These are phyloP conservation scores for Lasioglossum oenotherae DNA, from an alignment of 2,888 invertebrate genomes.

Conservation along the genomic window DNA sequence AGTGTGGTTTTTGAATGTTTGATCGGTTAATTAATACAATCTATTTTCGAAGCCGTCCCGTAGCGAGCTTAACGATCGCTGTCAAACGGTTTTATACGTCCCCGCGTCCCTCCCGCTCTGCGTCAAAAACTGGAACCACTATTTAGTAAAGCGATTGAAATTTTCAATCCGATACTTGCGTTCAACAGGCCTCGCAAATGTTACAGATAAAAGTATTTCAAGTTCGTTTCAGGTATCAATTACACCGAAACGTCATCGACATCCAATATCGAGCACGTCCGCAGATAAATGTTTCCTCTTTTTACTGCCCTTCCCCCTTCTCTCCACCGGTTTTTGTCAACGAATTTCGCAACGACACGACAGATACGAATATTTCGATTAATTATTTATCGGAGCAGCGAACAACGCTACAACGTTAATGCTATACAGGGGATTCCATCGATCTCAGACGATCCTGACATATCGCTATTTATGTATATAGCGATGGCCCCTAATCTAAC, in stretches of 20 bases:
- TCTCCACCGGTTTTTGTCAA: not conserved
- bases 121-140: slow-evolving; percentile 12
- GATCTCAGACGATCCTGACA: slow-evolving; percentile 35
- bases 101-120: not conserved
- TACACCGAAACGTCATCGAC: slow-evolving; percentile 12
- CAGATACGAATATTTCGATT: not conserved
- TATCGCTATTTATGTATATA: slow-evolving; percentile 43
- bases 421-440: slow-evolving; percentile 3
- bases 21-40: slow-evolving; percentile 71
- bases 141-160: not conserved
- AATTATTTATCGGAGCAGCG: not conserved
- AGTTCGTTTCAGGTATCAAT: slow-evolving; percentile 5
- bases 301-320: not conserved
- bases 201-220: slow-evolving; percentile 12
- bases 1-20: slow-evolving; percentile 61
- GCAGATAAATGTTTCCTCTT: not conserved
- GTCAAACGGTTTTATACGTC: slow-evolving; percentile 22
- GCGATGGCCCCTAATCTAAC: slow-evolving; percentile 41
- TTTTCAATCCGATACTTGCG: not conserved
- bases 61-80: slow-evolving; percentile 21
- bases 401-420: not conserved
- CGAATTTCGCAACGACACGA: not conserved
- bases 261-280: not conserved
- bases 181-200: not conserved
- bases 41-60: slow-evolving; percentile 31